Conservation (phyloP, 2,888 invertebrate genomes). For the Sphaerophoria taeniata region DNA sequence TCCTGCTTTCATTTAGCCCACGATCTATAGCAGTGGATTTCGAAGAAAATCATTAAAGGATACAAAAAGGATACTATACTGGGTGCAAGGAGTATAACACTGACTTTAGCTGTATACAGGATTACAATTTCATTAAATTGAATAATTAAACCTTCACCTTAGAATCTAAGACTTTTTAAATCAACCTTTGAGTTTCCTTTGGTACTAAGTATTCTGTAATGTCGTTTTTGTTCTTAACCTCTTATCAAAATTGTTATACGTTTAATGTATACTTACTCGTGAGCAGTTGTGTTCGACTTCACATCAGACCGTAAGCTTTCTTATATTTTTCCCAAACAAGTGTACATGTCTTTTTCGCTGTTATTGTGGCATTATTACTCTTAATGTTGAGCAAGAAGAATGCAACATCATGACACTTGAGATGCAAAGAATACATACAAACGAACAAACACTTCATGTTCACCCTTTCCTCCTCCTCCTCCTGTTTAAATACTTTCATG, state of each 20-base stretch:
- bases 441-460: neutral
- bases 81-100: neutral
- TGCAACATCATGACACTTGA: conserved; percentile 70
- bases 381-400: conserved; percentile 69
- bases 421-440: conserved; percentile 28
- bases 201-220: no score
- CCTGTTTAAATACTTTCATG: conserved; percentile 51
- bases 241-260: no score
- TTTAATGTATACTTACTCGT: no score
- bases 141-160: no score
- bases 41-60: conserved; percentile 29
- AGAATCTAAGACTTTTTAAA: no score
- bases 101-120: no score
- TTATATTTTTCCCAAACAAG: conserved; percentile 15
- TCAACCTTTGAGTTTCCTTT: no score
- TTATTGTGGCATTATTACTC: conserved; percentile 59
- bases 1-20: conserved; percentile 4
- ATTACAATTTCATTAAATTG: no score
- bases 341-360: conserved; percentile 20
- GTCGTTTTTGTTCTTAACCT: no score
- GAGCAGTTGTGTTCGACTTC: no score
- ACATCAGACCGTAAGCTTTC: neutral
- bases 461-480: neutral
- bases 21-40: conserved; percentile 61
- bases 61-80: neutral